Evolutionary conservation across 92 coral and sea anemone species (phyloP).

Genomic region (Montipora capitata): DNA sequence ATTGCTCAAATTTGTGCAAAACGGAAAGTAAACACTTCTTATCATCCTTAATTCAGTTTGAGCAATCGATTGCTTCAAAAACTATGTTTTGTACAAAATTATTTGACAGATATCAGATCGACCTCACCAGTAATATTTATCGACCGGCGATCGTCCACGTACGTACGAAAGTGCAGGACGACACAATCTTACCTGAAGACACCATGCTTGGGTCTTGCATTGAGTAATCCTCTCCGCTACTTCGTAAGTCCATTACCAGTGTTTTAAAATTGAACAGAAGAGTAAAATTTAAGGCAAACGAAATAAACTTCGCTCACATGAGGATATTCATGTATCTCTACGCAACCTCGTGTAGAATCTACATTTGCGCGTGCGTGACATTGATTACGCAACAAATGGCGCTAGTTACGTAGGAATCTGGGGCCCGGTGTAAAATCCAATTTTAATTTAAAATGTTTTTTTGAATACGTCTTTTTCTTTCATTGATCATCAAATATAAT

Average conservation of each 20-base stretch:
- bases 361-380: conserved; percentile 28
- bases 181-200: conserved; percentile 55
- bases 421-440: not conserved
- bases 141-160: not conserved
- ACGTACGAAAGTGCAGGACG: not conserved
- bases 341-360: conserved; percentile 47
- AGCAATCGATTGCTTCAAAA: not conserved
- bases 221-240: conserved; percentile 52
- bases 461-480: no score
- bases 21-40: no score
- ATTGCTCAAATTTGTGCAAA: no score
- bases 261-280: not conserved
- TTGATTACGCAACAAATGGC: conserved; percentile 44
- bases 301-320: not conserved
- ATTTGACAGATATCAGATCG: conserved; percentile 3
- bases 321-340: not conserved
- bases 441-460: no score
- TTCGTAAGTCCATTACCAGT: conserved; percentile 47
- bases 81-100: not conserved
- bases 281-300: not conserved
- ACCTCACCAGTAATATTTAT: not conserved
- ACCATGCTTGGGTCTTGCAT: conserved; percentile 63
- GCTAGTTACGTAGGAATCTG: conserved; percentile 4
- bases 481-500: no score
- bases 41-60: no score